Evolutionary conservation across 2,113 vertebrate species (phyloP), one percentile per base, ranked within the genome.

Genomic region (Mastomys coucha): DNA sequence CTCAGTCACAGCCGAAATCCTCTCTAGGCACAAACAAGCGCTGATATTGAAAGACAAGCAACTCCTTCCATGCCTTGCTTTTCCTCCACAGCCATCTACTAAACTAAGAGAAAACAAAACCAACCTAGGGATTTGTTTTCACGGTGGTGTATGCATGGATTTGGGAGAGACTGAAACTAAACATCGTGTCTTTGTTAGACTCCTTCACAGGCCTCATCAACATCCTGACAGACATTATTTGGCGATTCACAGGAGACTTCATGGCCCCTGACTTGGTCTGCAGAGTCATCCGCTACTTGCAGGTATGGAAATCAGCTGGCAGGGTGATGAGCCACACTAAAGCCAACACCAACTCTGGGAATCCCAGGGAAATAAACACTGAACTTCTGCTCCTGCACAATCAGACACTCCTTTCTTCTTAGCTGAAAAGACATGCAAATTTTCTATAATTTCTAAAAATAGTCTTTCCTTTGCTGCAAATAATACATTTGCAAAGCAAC

Each of bases 181-280:
- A 28, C 56, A 39, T 11, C 90, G 2, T 45, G 1, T 92, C 90
- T 97, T 85, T 95, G 65, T 91, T 94, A 99, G 98, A 99, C 94
- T 98, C 96, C 19, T 98, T 99, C 96, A 98, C 99, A 0, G 99
- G 98, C 53, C 97, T 99, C 86, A 97, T 99, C 95, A 99, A 98
- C 97, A 98, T 99, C 94, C 89, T 99, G 98, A 99, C 99, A 4
- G 98, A 99, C 76, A 99, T 99, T 3, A 98, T 99, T 19, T 99
- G 98, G 99, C 96, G 98, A 90, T 98, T 98, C 98, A 99, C 99
- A 1, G 98, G 98, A 72, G 98, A 99, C 77, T 99, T 99, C 93
- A 94, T 99, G 98, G 99, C 98, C 26, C 98, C 99, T 45, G 99
- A 99, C 53, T 94, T 98, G 11, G 95, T 99, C 5, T 99, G 98